Evolutionary conservation across 1,140 invertebrate genomes (phyloP), one percentile per base, ranked within the genome.

Genomic region (Agrypnia vestita): DNA sequence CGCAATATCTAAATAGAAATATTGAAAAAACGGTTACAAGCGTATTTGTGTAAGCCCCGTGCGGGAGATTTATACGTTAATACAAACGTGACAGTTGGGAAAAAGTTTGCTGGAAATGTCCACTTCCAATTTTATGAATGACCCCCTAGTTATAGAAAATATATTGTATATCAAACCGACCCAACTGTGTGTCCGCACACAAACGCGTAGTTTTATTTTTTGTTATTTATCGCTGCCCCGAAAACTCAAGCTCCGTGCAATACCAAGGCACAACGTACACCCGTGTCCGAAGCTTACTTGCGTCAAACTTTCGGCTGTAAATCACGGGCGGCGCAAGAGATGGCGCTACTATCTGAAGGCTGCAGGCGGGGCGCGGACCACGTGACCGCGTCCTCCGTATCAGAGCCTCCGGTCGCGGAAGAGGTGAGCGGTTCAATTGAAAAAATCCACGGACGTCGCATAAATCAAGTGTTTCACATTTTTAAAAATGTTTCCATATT

Each of bases 51-150:
- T 71, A 49, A 83, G 76, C 79, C 79, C 59, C 43, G 73, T 44
- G 49, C 17, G 75, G 73, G 79, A 83, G 82, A 83, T 83, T 83
- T 83, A 83, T 83, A 77, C 79, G 53, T 83, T 79, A 83, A 83
- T 83, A 83, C 82, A 81, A 80, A 79, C 82, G 77, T 81, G 82
- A 80, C 78, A 79, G 79, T 79, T 79, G 12, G 76, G 77, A 75
- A 83, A 83, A 83, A 83, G 76, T 83, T 83, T 83, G 78, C 73
- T 69, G 21, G 77, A 76, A 83, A 79, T 79, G 82, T 83, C 82
- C 82, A 83, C 82, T 81, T 77, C 82, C 82, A 81, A 83, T 83
- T 83, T 81, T 81, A 83, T 83, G 82, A 83, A 83, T 83, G 82
- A 83, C 82, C 82, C 82, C 77, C 78, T 74, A 73, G 75, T 80